A percentile compares a stretch with the other conserved stretches of the same genome.
phyloP scores from a whole-genome alignment of 2,113 vertebrate genomes.

The Ursus arctos region DNA sequence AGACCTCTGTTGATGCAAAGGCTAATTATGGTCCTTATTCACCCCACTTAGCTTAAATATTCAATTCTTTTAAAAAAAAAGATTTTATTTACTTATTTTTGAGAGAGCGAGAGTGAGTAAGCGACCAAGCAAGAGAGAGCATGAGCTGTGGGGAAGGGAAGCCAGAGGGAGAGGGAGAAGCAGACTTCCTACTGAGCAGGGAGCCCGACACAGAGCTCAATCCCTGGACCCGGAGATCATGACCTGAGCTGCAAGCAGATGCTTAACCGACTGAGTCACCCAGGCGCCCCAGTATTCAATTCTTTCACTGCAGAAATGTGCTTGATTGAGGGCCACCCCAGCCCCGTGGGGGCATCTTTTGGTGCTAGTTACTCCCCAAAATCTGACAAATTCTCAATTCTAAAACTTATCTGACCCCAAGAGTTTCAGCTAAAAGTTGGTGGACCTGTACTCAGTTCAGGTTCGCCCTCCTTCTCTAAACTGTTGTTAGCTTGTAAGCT shows the following conservation, averaged over 20 bases:
- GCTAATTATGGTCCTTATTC: background rate
- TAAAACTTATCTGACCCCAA: background rate
- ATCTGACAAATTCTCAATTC: background rate
- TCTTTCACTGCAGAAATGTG: background rate
- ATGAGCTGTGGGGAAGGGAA: background rate
- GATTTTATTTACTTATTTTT: background rate
- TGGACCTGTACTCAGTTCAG: background rate
- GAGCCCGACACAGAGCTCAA: background rate
- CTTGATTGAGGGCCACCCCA: background rate
- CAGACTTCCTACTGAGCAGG: background rate
- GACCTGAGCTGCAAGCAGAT: background rate
- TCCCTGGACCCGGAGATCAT: background rate
- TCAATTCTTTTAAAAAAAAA: background rate
- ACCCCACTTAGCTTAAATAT: background rate
- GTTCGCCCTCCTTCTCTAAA: background rate
- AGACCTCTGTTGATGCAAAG: background rate
- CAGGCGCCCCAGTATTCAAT: background rate
- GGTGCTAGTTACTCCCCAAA: background rate
- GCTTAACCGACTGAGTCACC: background rate
- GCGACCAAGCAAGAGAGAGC: background rate
- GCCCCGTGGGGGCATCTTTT: rapidly evolving
- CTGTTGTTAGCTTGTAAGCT: background rate
- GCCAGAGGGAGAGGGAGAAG: background rate
- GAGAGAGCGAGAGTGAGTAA: background rate
- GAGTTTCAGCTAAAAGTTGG: background rate